phyloP scores from a whole-genome alignment of 2,113 vertebrate species.

The Cichladusa arquata region DNA sequence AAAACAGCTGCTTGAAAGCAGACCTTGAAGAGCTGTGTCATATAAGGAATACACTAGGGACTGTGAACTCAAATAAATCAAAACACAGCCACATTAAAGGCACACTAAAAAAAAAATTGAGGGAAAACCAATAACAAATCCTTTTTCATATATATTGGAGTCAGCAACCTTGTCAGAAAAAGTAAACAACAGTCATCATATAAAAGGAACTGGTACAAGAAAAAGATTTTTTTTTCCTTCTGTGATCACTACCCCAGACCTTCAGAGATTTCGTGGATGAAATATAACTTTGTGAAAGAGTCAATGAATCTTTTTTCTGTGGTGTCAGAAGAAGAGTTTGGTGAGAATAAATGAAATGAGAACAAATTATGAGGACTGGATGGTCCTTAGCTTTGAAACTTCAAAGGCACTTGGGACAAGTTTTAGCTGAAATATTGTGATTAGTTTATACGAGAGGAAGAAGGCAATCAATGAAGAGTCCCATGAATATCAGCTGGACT shows the following conservation, averaged over 20 bases:
- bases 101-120: neutral
- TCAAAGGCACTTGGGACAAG: neutral
- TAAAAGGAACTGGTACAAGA: neutral
- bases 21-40: neutral
- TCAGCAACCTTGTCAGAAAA: neutral
- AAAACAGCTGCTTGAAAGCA: neutral
- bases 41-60: neutral
- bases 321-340: neutral
- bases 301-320: neutral
- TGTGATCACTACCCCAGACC: neutral
- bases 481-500: neutral
- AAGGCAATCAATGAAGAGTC: neutral
- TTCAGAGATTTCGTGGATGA: neutral
- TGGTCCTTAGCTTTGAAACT: neutral
- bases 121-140: neutral
- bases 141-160: neutral
- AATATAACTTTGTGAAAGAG: neutral
- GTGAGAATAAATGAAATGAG: neutral
- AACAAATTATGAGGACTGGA: neutral
- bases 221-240: neutral
- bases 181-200: neutral
- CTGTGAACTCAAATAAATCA: neutral
- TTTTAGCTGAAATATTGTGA: neutral
- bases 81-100: neutral
- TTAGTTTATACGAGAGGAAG: neutral